These are phyloP conservation scores for Theropithecus gelada DNA, from an alignment of 2,113 vertebrate genomes.

Conservation along the genomic window DNA sequence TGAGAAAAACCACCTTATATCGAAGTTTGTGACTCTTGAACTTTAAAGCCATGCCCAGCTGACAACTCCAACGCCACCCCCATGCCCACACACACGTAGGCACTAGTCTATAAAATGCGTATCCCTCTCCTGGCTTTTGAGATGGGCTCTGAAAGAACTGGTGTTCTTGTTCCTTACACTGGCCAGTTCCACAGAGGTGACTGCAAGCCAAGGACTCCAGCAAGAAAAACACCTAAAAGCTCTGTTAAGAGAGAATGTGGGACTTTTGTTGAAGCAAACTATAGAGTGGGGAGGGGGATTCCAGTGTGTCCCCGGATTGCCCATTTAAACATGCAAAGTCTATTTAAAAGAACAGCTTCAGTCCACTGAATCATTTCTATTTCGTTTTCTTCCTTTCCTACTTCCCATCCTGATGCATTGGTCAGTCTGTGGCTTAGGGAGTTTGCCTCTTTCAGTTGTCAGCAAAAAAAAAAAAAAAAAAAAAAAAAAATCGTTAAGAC, in stretches of 20 bases:
- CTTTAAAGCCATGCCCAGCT: background rate
- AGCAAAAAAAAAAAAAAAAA: conserved; percentile 6
- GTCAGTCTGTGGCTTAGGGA: background rate
- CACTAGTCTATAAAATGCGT: background rate
- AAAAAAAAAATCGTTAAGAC: background rate
- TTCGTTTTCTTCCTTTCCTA: background rate
- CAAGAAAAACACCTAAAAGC: background rate
- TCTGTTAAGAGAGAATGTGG: background rate
- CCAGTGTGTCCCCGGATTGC: too few relatives aligned
- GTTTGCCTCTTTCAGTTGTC: background rate
- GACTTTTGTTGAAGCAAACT: background rate
- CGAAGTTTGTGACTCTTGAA: background rate
- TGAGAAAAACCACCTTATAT: background rate
- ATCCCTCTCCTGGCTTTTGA: background rate
- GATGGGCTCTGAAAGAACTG: background rate
- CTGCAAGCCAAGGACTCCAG: background rate
- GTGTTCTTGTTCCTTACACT: background rate
- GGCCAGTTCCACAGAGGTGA: background rate
- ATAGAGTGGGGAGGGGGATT: too few relatives aligned
- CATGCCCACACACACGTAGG: too few relatives aligned
- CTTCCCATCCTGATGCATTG: background rate
- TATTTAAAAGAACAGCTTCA: background rate
- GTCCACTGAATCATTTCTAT: background rate
- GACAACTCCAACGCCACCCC: too few relatives aligned
- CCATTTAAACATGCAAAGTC: background rate